Base-by-base conservation (phyloP, 2,113 vertebrate genomes). In the Gyps fulvus region DNA sequence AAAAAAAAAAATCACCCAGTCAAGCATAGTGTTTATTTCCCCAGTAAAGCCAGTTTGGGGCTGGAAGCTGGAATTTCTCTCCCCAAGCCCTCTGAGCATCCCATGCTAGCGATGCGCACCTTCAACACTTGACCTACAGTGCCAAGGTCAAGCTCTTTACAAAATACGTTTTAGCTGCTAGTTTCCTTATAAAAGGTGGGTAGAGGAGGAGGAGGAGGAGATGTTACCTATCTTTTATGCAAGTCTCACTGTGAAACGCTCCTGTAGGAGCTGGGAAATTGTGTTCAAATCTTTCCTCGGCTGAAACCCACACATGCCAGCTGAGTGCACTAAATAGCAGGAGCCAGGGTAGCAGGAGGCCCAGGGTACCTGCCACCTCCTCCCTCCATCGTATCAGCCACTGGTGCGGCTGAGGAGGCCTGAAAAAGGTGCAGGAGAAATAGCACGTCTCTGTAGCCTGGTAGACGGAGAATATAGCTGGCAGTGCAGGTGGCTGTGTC, bases 171-270 rank as follows among this genome's bases (percentile, higher is more conserved):
- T 71, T 27, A 82, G 65, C 57, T 87, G n/a, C 62, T 70, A n/a
- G 31, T 66, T 96, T 73, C 26, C 58, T 31, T 42, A 58, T 8
- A 50, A 82, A 80, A 87, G 71, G 50, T 9, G 2, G 43, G 74
- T n/a, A 49, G 66, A 40, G 66, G 55, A 88, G 89, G 84, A 88
- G 89, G 84, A 87, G 84, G 45, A 88, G 62, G 71, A 65, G 85
- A 77, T 34, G 27, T 13, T 88, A 90, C 93, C 58, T 83, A 8
- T 61, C 85, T 93, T 91, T 87, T 91, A 69, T 85, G 89, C 77
- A 69, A 79, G 13, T 20, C 22, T 88, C 40, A 57, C 50, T 22
- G 49, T 31, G 50, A 90, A 93, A 90, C 0, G 13, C 62, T 84
- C 40, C n/a, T 58, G 25, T 34, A 83, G 45, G 58, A 95, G 42